Conservation (phyloP, 2,888 invertebrate genomes). For the Caenorhabditis virilis region DNA sequence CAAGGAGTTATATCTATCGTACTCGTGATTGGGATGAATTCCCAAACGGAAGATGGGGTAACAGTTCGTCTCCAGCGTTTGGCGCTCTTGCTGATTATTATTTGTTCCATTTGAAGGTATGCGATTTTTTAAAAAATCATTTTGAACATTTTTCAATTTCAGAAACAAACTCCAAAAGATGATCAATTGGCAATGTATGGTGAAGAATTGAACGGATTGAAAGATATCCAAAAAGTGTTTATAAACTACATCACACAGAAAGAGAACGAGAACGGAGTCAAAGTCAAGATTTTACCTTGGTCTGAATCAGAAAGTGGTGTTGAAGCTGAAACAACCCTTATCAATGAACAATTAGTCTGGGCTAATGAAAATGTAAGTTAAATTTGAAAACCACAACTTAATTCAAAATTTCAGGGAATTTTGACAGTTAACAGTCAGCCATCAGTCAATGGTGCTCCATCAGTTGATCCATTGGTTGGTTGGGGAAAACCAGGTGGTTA, state of each 20-base stretch:
- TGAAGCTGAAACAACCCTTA: constrained; percentile 71
- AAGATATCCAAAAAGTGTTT: constrained; percentile 74
- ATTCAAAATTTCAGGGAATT: constrained; percentile 31
- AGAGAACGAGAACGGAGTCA: constrained; percentile 69
- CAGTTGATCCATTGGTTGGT: constrained; percentile 72
- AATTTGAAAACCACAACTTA: not conserved
- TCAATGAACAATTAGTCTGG: constrained; percentile 66
- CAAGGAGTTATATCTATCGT: constrained; percentile 73
- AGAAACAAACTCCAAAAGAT: constrained; percentile 22
- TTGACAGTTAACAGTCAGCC: constrained; percentile 75
- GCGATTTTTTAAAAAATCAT: not conserved
- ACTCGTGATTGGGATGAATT: constrained; percentile 75
- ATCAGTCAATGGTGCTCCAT: constrained; percentile 73
- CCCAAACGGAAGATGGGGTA: constrained; percentile 75
- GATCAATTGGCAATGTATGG: constrained; percentile 72
- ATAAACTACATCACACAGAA: constrained; percentile 71
- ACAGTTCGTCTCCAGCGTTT: constrained; percentile 74
- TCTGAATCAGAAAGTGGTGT: constrained; percentile 72
- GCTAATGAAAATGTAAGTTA: constrained; percentile 45
- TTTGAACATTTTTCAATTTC: not conserved
- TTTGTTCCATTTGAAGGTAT: constrained; percentile 72
- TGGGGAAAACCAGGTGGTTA: constrained; percentile 74
- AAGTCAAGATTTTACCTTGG: constrained; percentile 73
- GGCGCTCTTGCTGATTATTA: constrained; percentile 74
- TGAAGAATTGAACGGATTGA: constrained; percentile 70